phyloP scores from a whole-genome alignment of 1,140 invertebrate genomes.

The Colletes gigas region DNA sequence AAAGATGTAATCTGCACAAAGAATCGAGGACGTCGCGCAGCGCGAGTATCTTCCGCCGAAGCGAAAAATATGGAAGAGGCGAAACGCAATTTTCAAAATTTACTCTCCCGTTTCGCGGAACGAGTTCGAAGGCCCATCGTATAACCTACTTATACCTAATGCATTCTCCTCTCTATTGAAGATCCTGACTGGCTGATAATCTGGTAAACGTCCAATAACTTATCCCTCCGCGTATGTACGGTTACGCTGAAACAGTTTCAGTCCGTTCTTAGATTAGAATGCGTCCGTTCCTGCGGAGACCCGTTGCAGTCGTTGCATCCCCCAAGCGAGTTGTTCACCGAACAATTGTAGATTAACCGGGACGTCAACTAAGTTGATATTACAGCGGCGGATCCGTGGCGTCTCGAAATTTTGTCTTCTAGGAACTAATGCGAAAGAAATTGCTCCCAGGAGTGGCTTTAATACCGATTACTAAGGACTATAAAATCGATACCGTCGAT shows the following conservation, averaged over 20 bases:
- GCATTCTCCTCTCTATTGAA: background rate
- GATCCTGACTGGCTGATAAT: background rate
- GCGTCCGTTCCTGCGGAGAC: background rate
- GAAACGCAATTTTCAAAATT: conserved; percentile 5
- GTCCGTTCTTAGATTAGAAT: conserved; percentile 13
- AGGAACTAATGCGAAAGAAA: background rate
- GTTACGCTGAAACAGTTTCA: background rate
- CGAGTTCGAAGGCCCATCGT: background rate
- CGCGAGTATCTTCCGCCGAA: background rate
- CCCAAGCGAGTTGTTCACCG: conserved; percentile 21
- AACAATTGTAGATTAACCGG: conserved; percentile 25
- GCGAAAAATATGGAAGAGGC: background rate
- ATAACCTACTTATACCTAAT: background rate
- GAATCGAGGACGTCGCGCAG: background rate
- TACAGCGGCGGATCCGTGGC: background rate
- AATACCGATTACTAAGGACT: background rate
- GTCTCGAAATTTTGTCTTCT: background rate
- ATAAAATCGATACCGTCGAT: no score
- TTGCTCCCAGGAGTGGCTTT: background rate
- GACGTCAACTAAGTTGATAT: conserved; percentile 29
- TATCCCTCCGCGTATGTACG: background rate
- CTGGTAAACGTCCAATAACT: background rate
- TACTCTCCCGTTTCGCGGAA: background rate
- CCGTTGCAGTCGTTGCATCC: background rate
- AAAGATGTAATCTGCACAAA: background rate